Base-by-base conservation (phyloP, 1,140 invertebrate species). In the Aethina tumida region DNA sequence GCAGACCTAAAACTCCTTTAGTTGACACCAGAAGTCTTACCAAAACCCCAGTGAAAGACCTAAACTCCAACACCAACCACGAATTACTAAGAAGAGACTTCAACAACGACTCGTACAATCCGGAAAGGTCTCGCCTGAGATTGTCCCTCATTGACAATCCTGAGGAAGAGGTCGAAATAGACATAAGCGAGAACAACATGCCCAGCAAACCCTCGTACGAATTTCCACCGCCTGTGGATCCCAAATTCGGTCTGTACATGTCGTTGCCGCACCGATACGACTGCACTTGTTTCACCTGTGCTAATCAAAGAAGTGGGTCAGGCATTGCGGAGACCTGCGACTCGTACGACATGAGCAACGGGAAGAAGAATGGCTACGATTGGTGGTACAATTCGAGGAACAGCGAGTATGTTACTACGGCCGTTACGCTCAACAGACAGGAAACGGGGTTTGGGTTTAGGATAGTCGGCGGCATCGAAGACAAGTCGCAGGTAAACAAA, bases 381-480 rank as follows among this genome's bases (percentile, higher is more conserved):
- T 49, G 46, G 45, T 56, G 53, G 54, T 49, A 50, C 14, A 39
- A 39, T 6, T 33, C 34, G 13, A 41, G 21, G 41, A 43, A 13
- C 46, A 48, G 27, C 32, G 79, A 84, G 43, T 84, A 73, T 63
- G 63, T 81, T 34, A 77, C 90, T 53, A 80, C 84, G 39, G 73
- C 81, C 31, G 82, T 94, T 0, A 81, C 81, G 10, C 61, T 95
- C 7, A 74, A 81, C 20, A 69, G 85, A 32, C 83, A 88, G 57
- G 84, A 91, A 32, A 76, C 75, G 56, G 90, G 91, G 9, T 96
- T 98, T 69, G 96, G 96, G 5, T 98, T 99, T 70, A 72, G 95
- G 47, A 95, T 98, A 58, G 88, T 98, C 18, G 96, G 96, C n/a
- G 96, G 96, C 18, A 93, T 90, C 1, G 95, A 98, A 68, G 94